phyloP scores from a whole-genome alignment of 2,113 vertebrate genomes.

The Pavo muticus region DNA sequence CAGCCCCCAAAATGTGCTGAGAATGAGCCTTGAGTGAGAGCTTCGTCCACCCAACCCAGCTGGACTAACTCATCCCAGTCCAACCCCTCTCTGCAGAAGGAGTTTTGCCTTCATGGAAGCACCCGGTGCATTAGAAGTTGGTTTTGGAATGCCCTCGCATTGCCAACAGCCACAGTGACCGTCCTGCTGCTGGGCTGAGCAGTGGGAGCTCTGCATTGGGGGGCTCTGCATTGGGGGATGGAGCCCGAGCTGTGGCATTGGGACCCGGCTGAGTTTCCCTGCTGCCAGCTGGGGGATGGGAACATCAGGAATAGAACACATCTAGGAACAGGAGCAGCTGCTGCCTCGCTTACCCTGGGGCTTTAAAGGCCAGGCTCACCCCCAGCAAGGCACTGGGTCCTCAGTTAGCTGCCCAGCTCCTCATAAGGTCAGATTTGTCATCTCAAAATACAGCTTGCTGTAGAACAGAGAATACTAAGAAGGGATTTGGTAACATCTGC shows the following conservation, averaged over 20 bases:
- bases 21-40: not conserved
- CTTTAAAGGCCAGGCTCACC: not conserved
- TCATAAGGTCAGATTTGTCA: not conserved
- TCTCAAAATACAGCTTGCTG: not conserved
- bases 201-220: not conserved
- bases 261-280: not conserved
- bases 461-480: not conserved
- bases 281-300: not conserved
- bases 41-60: not conserved
- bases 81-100: not conserved
- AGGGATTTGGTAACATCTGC: not conserved
- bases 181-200: not conserved
- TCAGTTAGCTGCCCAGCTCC: not conserved
- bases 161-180: not conserved
- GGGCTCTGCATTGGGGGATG: not conserved
- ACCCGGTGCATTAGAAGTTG: not conserved
- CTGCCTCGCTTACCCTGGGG: not conserved
- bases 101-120: not conserved
- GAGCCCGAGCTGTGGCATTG: not conserved
- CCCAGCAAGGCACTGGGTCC: not conserved
- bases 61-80: not conserved
- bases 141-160: not conserved
- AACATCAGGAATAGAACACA: not conserved
- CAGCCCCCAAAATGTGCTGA: not conserved
- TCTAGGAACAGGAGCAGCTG: not conserved